Base-by-base conservation (phyloP, 1,140 invertebrate genomes). In the Ladona fulva region DNA sequence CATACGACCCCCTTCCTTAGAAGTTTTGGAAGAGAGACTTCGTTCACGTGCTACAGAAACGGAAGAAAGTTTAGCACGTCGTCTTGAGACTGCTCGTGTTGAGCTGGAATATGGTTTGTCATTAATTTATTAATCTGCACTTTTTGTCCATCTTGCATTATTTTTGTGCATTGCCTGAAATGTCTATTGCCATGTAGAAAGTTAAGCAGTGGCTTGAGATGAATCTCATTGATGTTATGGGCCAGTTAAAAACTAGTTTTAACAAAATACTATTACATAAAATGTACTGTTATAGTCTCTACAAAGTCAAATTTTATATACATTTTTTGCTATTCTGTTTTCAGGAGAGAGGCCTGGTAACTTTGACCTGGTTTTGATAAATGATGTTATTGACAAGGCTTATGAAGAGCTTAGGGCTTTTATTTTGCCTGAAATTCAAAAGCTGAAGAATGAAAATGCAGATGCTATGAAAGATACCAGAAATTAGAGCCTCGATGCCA, bases 281-380 rank as follows among this genome's bases (percentile, higher is more conserved):
- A n/a, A n/a, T n/a, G n/a, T n/a, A n/a, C n/a, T n/a, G n/a, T n/a
- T n/a, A n/a, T n/a, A n/a, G n/a, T n/a, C n/a, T n/a, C n/a, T n/a
- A n/a, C n/a, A n/a, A n/a, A n/a, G n/a, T n/a, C n/a, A n/a, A n/a
- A n/a, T n/a, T n/a, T n/a, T n/a, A n/a, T n/a, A n/a, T n/a, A n/a
- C n/a, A n/a, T n/a, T n/a, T n/a, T n/a, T n/a, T n/a, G n/a, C n/a
- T n/a, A 12, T 66, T 66, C 1, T 66, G 74, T 80, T 80, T 82
- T 76, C 82, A 92, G 92, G 92, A 79, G 87, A 92, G 82, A 86
- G 87, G 74, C 89, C 90, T 7, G 94, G 92, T 12, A 94, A 97
- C 81, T 99, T 99, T 87, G 93, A 99, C 84, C 86, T 93, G 74
- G 87, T 97, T 3, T 92, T 99, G 77, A 87, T 94, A n/a, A 99